A percentile compares a stretch with the other conserved stretches of the same genome.
Evolutionary conservation across 2,888 invertebrate species (phyloP).

Genomic region (Drosophila cognata): DNA sequence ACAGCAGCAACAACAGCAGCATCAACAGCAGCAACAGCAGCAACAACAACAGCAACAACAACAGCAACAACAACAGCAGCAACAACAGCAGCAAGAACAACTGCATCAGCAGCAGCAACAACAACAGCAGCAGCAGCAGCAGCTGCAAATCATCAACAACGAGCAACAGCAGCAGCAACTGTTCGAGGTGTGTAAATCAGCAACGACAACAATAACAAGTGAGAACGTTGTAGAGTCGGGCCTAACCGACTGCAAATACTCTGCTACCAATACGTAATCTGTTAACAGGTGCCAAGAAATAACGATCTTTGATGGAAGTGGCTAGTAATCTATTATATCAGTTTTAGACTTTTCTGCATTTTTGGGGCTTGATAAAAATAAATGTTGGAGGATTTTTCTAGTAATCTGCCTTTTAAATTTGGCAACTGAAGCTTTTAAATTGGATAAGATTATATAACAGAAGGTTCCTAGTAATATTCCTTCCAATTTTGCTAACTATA

Average conservation of each 20-base stretch:
- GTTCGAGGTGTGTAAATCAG: conserved; percentile 69
- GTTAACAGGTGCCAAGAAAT: not conserved
- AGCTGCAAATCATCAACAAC: conserved; percentile 75
- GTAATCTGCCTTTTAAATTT: not conserved
- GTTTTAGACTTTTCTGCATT: not conserved
- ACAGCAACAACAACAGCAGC: conserved; percentile 70
- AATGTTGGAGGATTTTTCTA: not conserved
- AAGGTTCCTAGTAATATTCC: not conserved
- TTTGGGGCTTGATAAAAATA: not conserved
- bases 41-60: conserved; percentile 67
- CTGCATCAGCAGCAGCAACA: conserved; percentile 34
- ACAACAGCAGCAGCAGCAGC: conserved; percentile 73
- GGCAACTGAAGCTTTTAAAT: not conserved
- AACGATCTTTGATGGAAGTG: not conserved
- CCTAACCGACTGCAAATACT: not conserved
- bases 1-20: conserved; percentile 52
- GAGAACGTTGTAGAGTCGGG: not conserved
- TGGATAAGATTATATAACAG: not conserved
- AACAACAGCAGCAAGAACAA: conserved; percentile 29
- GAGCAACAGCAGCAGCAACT: conserved; percentile 80
- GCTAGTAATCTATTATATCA: not conserved
- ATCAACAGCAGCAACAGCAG: conserved; percentile 61
- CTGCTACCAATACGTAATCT: not conserved
- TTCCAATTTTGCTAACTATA: not conserved
- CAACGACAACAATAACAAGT: not conserved